These are phyloP conservation scores for Pelecanus crispus DNA, from an alignment of 2,113 vertebrate genomes.

Conservation along the genomic window DNA sequence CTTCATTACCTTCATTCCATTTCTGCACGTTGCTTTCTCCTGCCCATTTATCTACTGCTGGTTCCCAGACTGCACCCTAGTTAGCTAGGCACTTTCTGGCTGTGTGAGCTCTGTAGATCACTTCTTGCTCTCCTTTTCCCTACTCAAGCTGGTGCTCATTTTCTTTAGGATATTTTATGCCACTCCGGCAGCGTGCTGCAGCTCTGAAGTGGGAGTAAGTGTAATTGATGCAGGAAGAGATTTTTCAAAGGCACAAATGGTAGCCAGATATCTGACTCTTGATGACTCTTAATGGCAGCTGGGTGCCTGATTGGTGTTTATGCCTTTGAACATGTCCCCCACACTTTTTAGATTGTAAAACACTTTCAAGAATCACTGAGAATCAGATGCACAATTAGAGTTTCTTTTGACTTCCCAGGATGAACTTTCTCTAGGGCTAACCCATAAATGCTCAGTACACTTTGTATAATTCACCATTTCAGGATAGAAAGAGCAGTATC, in stretches of 20 bases:
- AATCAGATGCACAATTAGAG: not conserved
- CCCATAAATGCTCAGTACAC: not conserved
- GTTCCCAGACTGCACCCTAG: not conserved
- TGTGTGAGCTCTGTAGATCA: not conserved
- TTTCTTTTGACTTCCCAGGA: not conserved
- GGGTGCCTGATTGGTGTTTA: not conserved
- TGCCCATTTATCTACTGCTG: not conserved
- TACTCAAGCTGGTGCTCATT: not conserved
- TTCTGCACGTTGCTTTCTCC: not conserved
- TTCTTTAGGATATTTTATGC: not conserved
- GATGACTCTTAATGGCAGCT: conserved; percentile 1
- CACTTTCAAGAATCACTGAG: not conserved
- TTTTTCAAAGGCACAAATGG: conserved; percentile 36
- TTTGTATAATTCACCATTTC: not conserved
- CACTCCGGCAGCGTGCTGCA: not conserved
- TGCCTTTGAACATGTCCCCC: not conserved
- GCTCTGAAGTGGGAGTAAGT: not conserved
- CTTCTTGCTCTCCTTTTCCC: not conserved
- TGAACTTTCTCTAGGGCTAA: not conserved
- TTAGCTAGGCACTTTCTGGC: not conserved
- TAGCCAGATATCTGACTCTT: not conserved
- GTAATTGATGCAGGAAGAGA: not conserved
- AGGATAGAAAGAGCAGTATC: not conserved
- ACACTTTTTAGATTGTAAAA: not conserved
- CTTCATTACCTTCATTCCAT: not conserved